Conservation (phyloP, 2,797 vertebrate species). For the Sebastes kiyomatsui region DNA sequence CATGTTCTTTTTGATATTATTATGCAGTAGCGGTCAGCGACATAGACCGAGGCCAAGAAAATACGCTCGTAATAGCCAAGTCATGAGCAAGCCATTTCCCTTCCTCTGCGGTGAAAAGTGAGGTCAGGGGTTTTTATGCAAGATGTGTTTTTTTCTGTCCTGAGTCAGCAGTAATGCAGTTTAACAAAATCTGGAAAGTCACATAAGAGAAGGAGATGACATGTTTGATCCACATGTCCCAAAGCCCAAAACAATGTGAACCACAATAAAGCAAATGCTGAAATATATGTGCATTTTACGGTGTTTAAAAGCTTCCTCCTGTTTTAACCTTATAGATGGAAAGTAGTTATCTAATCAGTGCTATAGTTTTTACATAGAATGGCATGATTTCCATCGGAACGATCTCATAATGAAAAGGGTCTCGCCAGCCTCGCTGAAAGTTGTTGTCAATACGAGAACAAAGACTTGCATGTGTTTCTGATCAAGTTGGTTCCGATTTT, state of each 20-base stretch:
- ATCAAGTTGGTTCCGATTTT: conserved; percentile 49
- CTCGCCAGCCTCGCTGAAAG: background rate
- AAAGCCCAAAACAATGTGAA: background rate
- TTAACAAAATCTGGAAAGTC: conserved; percentile 1
- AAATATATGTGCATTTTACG: background rate
- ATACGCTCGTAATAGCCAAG: conserved; percentile 22
- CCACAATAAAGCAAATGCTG: background rate
- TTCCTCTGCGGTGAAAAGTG: conserved; percentile 49
- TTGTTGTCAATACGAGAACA: conserved; percentile 24
- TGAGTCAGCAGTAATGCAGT: conserved; percentile 55
- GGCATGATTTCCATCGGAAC: background rate
- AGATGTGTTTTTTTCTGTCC: background rate
- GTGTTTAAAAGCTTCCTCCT: background rate
- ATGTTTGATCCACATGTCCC: conserved; percentile 2
- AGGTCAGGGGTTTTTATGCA: conserved; percentile 33
- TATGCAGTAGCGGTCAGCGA: conserved; percentile 32
- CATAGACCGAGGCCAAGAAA: conserved; percentile 16
- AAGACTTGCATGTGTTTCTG: conserved; percentile 61
- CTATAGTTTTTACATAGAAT: background rate
- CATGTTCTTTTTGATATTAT: conserved; percentile 30
- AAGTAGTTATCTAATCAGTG: background rate
- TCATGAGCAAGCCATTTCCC: conserved; percentile 47
- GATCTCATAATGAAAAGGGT: conserved; percentile 16
- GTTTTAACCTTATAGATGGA: background rate
- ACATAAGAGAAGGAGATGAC: background rate